These are phyloP conservation scores for Thalassaphorura encarpata DNA, from an alignment of 1,140 invertebrate genomes.

Conservation along the genomic window DNA sequence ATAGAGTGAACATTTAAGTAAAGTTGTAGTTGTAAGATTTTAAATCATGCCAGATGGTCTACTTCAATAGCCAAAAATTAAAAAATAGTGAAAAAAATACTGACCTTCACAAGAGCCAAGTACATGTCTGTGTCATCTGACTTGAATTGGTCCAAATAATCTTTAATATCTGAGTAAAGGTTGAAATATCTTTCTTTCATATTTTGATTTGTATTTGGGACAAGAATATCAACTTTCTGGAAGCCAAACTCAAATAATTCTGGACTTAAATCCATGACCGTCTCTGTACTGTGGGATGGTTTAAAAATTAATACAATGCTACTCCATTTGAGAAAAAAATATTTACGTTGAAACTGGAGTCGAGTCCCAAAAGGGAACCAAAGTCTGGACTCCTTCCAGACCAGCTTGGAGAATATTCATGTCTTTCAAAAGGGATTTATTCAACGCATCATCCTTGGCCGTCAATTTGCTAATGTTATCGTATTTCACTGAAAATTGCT, in stretches of 20 bases:
- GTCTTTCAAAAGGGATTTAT: conserved; percentile 21
- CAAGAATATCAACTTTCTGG: conserved; percentile 13
- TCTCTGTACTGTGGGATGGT: conserved; percentile 7
- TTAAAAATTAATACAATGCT: no score
- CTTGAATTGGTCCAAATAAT: conserved; percentile 29
- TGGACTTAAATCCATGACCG: conserved; percentile 16
- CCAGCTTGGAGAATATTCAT: conserved; percentile 16
- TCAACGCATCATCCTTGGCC: conserved; percentile 16
- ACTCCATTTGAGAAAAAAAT: conserved; percentile 1
- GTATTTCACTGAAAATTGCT: conserved; percentile 8
- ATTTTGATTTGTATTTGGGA: conserved; percentile 16
- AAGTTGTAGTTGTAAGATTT: not conserved
- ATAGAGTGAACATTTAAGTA: not conserved
- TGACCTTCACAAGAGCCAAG: conserved; percentile 47
- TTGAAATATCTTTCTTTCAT: conserved; percentile 30
- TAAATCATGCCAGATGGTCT: not conserved
- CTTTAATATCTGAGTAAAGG: conserved; percentile 10
- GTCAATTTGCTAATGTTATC: conserved; percentile 1
- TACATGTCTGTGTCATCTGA: conserved; percentile 69
- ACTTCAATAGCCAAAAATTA: not conserved
- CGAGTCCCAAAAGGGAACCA: conserved; percentile 52
- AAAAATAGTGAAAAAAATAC: conserved; percentile 5
- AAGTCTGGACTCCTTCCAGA: conserved; percentile 37
- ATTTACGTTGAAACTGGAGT: conserved; percentile 46
- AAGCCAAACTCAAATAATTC: conserved; percentile 18